Conservation (phyloP, 2,797 vertebrate genomes). For the Bradypus variegatus region DNA sequence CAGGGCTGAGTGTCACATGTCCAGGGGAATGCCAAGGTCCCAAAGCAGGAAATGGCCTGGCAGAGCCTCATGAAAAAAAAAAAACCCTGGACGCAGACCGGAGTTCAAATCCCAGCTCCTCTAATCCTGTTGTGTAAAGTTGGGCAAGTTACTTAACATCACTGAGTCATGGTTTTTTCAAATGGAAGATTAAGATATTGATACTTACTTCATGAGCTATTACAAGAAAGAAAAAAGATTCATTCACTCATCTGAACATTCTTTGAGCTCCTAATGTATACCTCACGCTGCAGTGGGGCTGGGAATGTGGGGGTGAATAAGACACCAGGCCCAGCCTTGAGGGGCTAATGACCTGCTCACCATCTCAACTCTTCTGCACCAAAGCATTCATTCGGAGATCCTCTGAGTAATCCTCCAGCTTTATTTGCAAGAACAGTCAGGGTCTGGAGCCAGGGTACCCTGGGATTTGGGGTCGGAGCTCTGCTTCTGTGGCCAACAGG, state of each 20-base stretch:
- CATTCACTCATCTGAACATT: not conserved
- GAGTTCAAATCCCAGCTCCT: not conserved
- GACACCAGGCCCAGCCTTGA: not conserved
- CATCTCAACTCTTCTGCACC: fast-evolving
- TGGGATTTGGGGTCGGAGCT: no score
- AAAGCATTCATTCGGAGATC: fast-evolving
- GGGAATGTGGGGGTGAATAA: fast-evolving
- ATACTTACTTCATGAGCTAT: no score
- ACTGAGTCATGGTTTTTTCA: not conserved
- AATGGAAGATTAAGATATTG: not conserved
- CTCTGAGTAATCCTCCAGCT: fast-evolving
- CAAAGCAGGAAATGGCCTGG: not conserved
- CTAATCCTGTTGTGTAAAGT: not conserved
- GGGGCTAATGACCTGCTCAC: fast-evolving
- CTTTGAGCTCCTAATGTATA: not conserved
- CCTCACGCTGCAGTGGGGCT: fast-evolving
- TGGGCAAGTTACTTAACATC: not conserved
- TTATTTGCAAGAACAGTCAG: not conserved
- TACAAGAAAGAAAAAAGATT: not conserved
- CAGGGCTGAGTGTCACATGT: fast-evolving
- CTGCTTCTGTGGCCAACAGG: not conserved
- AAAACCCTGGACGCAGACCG: not conserved
- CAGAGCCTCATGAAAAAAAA: fast-evolving
- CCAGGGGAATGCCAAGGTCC: not conserved
- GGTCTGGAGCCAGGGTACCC: not conserved